phyloP scores from a whole-genome alignment of 2,797 vertebrate species.

The Dryobates pubescens region DNA sequence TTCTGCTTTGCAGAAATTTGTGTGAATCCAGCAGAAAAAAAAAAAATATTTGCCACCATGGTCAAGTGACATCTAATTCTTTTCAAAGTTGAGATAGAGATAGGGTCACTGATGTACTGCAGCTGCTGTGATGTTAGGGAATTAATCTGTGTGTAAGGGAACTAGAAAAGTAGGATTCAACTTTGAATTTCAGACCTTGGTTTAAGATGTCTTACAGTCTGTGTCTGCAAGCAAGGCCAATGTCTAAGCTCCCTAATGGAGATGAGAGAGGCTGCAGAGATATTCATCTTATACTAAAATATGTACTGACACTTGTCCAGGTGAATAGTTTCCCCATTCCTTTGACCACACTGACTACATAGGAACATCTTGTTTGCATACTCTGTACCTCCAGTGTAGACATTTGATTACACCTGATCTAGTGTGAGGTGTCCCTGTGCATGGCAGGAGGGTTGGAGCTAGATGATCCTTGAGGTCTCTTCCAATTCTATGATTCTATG shows the following conservation, averaged over 20 bases:
- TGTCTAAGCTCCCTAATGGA: not conserved
- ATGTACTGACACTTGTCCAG: not conserved
- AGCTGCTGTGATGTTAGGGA: not conserved
- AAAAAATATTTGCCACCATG: not conserved
- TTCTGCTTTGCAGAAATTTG: not conserved
- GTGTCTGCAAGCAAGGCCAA: not conserved
- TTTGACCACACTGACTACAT: not conserved
- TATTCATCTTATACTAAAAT: not conserved
- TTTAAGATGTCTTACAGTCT: not conserved
- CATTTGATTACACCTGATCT: no score
- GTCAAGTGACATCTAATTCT: not conserved
- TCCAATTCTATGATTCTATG: no score
- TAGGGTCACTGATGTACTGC: not conserved
- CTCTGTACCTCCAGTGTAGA: not conserved
- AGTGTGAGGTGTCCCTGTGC: no score
- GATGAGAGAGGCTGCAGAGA: not conserved
- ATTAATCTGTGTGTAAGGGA: not conserved
- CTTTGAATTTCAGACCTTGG: not conserved
- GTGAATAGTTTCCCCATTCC: not conserved
- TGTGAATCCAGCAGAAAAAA: not conserved
- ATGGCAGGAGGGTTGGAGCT: no score
- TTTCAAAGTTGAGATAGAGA: not conserved
- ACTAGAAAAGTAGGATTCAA: not conserved
- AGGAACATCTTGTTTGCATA: accelerated
- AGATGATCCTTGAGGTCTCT: no score